Evolutionary conservation across 2,113 vertebrate genomes (phyloP), one percentile per base, ranked within the genome.

Genomic region (Bubalus kerabau): DNA sequence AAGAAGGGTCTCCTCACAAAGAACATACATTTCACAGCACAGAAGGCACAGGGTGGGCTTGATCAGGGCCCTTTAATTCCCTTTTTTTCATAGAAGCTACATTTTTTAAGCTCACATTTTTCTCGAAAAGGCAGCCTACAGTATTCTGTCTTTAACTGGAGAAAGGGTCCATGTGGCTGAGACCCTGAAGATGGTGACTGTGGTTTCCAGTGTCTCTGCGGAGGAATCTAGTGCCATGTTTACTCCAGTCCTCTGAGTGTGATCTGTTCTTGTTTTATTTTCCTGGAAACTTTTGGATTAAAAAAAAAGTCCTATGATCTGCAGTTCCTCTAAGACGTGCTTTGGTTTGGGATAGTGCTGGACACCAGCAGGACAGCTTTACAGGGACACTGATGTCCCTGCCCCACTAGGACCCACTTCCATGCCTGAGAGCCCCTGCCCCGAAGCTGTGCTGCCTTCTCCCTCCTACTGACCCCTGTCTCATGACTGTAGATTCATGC

Each of bases 181-280:
- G 81, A 52, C 40, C 43, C 28, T 43, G 59, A 78, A 43, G 48
- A 76, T 7, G 14, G 13, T 28, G n/a, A 32, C n/a, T 2, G 0
- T 7, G 8, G 50, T 52, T 59, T 32, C 57, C 32, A 46, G 3
- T 24, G 3, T 81, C 57, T 64, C 48, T 59, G 1, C 3, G 60
- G 48, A 93, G 59, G 67, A 78, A 48, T 16, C 26, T 15, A 14
- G n/a, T 12, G 23, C 81, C n/a, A 9, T 81, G 94, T 91, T 85
- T 32, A 86, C 28, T 54, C 60, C 59, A 71, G 0, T 56, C 84
- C 59, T 90, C 92, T 96, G 59, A 90, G 54, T 86, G 23, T 40
- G 86, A 52, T 76, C 88, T 95, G 23, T 86, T 95, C 96, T 87
- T 86, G 13, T 64, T 90, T 90, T 91, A 67, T 88, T 91, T 89